A percentile compares a stretch with the other conserved stretches of the same genome.
Conservation (phyloP, 2,888 invertebrate species). For the Agrochola macilenta region DNA sequence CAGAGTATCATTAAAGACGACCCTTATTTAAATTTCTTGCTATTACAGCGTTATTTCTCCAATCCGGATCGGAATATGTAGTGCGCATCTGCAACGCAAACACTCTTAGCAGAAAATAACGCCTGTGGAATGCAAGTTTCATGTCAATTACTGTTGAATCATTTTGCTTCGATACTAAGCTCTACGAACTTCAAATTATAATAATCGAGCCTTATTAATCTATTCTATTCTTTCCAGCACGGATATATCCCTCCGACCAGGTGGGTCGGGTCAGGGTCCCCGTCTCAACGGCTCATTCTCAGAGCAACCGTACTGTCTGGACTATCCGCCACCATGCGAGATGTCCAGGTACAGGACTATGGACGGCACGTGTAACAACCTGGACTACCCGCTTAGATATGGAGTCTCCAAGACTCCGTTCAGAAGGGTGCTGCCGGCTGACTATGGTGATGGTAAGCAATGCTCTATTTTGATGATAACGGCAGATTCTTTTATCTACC, state of each 20-base stretch:
- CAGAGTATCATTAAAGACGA: too few relatives aligned
- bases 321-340: constrained; percentile 79
- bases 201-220: too few relatives aligned
- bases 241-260: constrained; percentile 68
- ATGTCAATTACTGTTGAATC: too few relatives aligned
- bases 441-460: constrained; percentile 93
- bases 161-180: too few relatives aligned
- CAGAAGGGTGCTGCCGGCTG: constrained; percentile 93
- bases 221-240: constrained; percentile 70
- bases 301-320: constrained; percentile 79
- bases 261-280: constrained; percentile 82
- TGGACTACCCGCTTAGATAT: constrained; percentile 91
- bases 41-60: too few relatives aligned
- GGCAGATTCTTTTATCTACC: background rate
- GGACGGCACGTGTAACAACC: constrained; percentile 95
- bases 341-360: constrained; percentile 91
- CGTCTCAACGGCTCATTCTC: constrained; percentile 77
- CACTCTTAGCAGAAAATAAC: too few relatives aligned
- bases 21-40: too few relatives aligned
- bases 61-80: too few relatives aligned
- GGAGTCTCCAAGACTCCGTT: constrained; percentile 95
- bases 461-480: background rate
- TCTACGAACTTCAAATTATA: too few relatives aligned
- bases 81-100: too few relatives aligned
- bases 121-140: too few relatives aligned